Base-by-base conservation (phyloP, 2,888 invertebrate species). In the Athalia cordata region DNA sequence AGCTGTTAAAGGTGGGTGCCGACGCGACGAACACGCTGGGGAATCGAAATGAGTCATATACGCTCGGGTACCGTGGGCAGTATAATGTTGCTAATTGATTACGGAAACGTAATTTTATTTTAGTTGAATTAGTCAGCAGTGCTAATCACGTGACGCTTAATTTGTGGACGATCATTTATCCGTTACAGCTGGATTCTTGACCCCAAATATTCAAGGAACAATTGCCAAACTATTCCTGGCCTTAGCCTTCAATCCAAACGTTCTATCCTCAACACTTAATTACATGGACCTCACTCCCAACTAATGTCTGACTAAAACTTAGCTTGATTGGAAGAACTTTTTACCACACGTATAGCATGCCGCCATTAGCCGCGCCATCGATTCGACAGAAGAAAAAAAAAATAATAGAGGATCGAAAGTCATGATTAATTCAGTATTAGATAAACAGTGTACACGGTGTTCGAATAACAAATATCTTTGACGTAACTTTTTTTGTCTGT, bases 31-130 rank as follows among this genome's bases (percentile, higher is more conserved):
- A 29, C 29, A 72, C 59, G 57, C 57, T 29, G 49, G 47, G 29
- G 49, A 75, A 75, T 75, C 43, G 75, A 29, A 9, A 43, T 75
- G 75, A 75, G 11, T 75, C 75, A 75, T 75, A 15, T 13, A 49
- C 29, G 62, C 15, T 75, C 61, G 62, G 75, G n/a, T 43, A 62
- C 13, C 62, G 61, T 50, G n/a, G 50, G 43, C 29, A 57, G 72
- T 68, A 55, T 55, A 55, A 15, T 15, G 29, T 47, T 9, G 43
- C 50, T 62, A 62, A 75, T 75, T 64, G 62, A 62, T 75, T 52
- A 59, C 45, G 13, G 72, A 59, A 45, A 59, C 13, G 15, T 13
- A 57, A 57, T 59, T 72, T 47, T n/a, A 7, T 59, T 66, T 45
- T 6, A n/a, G 59, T 49, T n/a, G 11, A 72, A 72, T 55, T 49